Percentiles rank a stretch among this genome's conserved stretches.
These are phyloP conservation scores for Emydura subglobosa DNA, from an alignment of 2,113 vertebrate species.

Conservation along the genomic window DNA sequence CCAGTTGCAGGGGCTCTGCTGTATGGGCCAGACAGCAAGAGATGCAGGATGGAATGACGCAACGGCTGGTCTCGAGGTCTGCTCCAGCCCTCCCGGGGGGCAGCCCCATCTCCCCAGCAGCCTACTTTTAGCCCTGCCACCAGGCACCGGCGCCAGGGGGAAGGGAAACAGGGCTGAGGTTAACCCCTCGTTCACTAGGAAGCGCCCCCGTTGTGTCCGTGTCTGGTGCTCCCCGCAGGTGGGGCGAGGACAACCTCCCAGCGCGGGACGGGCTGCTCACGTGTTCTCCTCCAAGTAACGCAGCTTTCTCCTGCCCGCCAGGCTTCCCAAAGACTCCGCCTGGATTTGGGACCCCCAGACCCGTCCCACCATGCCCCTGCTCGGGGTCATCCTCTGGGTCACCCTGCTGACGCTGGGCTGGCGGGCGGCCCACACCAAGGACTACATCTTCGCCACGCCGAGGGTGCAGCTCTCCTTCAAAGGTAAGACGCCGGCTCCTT, in stretches of 20 bases:
- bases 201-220: not conserved
- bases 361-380: conserved; percentile 78
- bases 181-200: not conserved
- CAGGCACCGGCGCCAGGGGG: not conserved
- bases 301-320: conserved; percentile 20
- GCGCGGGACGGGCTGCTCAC: accelerated
- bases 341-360: not conserved
- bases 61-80: not conserved
- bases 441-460: conserved; percentile 69
- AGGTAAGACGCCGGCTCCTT: conserved; percentile 71
- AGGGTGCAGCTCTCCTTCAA: conserved; percentile 82
- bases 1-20: not conserved
- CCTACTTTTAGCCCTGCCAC: not conserved
- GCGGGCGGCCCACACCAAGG: conserved; percentile 75
- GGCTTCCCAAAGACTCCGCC: conserved; percentile 45
- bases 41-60: too few relatives aligned
- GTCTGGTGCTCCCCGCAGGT: not conserved
- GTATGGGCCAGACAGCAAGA: too few relatives aligned
- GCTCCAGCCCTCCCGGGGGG: not conserved
- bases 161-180: conserved; percentile 16
- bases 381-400: conserved; percentile 78
- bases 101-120: not conserved
- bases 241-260: not conserved
- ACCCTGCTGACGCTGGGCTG: conserved; percentile 80
- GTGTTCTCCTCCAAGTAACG: not conserved